These are phyloP conservation scores for Clarias macrocephalus DNA, from an alignment of 2,113 vertebrate species.

Conservation along the genomic window DNA sequence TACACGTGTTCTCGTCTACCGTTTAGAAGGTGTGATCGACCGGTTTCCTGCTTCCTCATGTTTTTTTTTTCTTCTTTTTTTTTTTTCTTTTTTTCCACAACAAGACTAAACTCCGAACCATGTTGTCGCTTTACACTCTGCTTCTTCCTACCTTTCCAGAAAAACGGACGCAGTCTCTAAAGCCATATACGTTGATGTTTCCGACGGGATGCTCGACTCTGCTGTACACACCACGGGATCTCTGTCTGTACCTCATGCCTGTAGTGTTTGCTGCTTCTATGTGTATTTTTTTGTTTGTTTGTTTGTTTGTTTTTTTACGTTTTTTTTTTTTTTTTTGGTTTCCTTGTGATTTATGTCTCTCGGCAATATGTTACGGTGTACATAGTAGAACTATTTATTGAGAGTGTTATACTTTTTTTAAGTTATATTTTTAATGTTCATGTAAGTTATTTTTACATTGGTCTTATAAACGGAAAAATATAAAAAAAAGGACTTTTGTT, in stretches of 20 bases:
- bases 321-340: conserved; percentile 70
- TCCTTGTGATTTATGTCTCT: conserved; percentile 92
- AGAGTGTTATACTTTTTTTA: conserved; percentile 95
- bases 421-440: conserved; percentile 99
- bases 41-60: neutral
- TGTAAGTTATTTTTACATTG: conserved; percentile 99
- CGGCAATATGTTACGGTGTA: conserved; percentile 97
- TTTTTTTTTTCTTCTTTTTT: neutral
- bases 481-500: conserved; percentile 68
- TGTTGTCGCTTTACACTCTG: conserved; percentile 10
- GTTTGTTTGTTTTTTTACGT: neutral
- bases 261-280: conserved; percentile 94
- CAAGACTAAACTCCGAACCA: neutral
- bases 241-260: conserved; percentile 94
- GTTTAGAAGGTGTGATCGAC: neutral
- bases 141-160: conserved; percentile 41
- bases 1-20: neutral
- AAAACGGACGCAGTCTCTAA: conserved; percentile 77
- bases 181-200: conserved; percentile 76
- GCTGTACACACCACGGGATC: conserved; percentile 86
- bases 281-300: neutral
- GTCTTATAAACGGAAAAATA: conserved; percentile 76
- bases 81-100: neutral
- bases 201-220: conserved; percentile 81
- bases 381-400: conserved; percentile 99